Percentiles rank a stretch among this genome's conserved stretches.
These are phyloP conservation scores for Tetrapedia diversipes DNA, from an alignment of 2,888 invertebrate genomes.

Conservation along the genomic window DNA sequence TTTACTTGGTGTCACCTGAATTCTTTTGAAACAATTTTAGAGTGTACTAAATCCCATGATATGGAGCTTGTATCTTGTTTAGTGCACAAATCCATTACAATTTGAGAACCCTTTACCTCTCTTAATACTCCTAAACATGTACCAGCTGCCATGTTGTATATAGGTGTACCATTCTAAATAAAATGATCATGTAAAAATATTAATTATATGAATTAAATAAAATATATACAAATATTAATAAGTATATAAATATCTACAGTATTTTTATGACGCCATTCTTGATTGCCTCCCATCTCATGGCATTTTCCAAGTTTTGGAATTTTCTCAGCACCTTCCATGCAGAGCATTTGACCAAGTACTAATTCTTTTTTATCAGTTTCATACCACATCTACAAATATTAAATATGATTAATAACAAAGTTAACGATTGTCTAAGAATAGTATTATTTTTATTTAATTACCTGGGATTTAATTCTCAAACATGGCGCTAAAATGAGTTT, in stretches of 20 bases:
- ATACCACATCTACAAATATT: conserved; percentile 88
- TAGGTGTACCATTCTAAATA: conserved; percentile 87
- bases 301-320: conserved; percentile 93
- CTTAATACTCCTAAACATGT: conserved; percentile 89
- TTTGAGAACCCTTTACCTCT: conserved; percentile 82
- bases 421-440: not conserved
- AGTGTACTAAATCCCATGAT: conserved; percentile 84
- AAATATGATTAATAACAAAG: not conserved
- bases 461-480: conserved; percentile 88
- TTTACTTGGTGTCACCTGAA: conserved; percentile 70
- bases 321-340: conserved; percentile 89
- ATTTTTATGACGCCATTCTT: conserved; percentile 94
- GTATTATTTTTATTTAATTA: conserved; percentile 72
- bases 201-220: not conserved
- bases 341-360: conserved; percentile 91
- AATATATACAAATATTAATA: not conserved
- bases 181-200: conserved; percentile 8
- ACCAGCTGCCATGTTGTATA: conserved; percentile 94
- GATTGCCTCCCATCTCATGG: conserved; percentile 95
- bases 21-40: conserved; percentile 71
- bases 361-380: conserved; percentile 93
- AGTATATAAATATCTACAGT: conserved; percentile 83
- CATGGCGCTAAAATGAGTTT: conserved; percentile 89
- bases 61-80: conserved; percentile 82
- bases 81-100: conserved; percentile 87